A percentile compares a stretch with the other conserved stretches of the same genome.
Conservation (phyloP, 2,797 vertebrate species). For the Gastrophryne carolinensis region DNA sequence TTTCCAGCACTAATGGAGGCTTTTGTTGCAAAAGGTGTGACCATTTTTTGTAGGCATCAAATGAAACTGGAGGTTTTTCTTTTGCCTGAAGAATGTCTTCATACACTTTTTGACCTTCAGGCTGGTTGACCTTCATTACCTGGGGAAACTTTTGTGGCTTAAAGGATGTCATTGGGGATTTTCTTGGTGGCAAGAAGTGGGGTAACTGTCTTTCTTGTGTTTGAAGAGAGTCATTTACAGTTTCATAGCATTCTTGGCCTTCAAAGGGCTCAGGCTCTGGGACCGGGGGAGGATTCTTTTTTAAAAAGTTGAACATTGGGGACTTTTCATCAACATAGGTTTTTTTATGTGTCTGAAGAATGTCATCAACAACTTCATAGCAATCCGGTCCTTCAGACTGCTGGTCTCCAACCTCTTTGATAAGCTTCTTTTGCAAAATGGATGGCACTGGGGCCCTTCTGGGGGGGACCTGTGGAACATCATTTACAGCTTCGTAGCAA, state of each 20-base stretch:
- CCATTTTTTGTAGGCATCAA: background rate
- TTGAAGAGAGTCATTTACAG: too few relatives aligned
- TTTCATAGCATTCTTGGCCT: background rate
- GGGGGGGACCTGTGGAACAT: background rate
- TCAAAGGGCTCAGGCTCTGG: background rate
- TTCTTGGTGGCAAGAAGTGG: too few relatives aligned
- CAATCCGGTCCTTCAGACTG: background rate
- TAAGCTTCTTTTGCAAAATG: background rate
- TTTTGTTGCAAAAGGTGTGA: background rate
- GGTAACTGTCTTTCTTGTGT: too few relatives aligned
- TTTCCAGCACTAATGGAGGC: background rate
- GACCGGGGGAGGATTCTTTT: too few relatives aligned
- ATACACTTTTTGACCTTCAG: too few relatives aligned
- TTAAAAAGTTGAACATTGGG: background rate
- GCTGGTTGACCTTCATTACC: too few relatives aligned
- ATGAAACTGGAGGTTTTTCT: background rate
- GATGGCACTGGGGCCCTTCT: background rate
- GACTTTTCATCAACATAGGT: background rate
- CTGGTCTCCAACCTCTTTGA: background rate
- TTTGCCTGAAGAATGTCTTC: too few relatives aligned
- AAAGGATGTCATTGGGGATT: too few relatives aligned
- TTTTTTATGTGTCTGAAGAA: background rate
- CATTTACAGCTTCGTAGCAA: background rate
- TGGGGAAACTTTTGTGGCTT: too few relatives aligned
- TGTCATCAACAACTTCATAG: background rate